Conservation (phyloP, 2,797 vertebrate genomes). For the Sebastes diploproa region DNA sequence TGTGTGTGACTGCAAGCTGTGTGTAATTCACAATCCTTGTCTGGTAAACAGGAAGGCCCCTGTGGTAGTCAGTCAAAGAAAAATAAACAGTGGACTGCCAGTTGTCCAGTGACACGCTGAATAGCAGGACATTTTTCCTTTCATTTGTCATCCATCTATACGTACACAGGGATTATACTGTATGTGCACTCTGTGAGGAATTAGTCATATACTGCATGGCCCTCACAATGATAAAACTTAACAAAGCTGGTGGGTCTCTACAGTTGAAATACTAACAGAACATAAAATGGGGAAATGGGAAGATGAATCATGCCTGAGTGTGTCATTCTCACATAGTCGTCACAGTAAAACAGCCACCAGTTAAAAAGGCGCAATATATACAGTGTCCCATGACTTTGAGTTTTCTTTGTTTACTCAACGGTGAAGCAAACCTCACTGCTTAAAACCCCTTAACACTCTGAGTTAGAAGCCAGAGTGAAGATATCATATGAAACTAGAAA, state of each 20-base stretch:
- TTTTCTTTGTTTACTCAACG: not conserved
- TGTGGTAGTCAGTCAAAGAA: not conserved
- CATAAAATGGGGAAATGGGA: slow-evolving; percentile 6
- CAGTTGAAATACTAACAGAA: not conserved
- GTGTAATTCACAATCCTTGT: slow-evolving; percentile 14
- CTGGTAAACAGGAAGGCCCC: slow-evolving; percentile 42
- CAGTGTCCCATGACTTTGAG: not conserved
- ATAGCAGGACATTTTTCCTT: not conserved
- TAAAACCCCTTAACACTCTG: not conserved
- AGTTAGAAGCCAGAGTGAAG: no score
- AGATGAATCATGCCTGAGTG: not conserved
- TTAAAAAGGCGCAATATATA: not conserved
- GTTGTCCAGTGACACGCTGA: slow-evolving; percentile 58
- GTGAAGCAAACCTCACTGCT: not conserved
- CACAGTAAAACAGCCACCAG: not conserved
- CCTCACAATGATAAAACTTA: not conserved
- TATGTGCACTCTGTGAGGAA: not conserved
- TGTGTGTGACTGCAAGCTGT: not conserved
- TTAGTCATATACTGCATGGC: not conserved
- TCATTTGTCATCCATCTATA: not conserved
- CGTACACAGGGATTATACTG: not conserved
- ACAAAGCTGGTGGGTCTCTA: not conserved
- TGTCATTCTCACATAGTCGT: not conserved
- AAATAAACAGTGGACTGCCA: slow-evolving; percentile 52
- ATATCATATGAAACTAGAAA: no score